These are phyloP conservation scores for Eupithecia abbreviata DNA, from an alignment of 2,888 invertebrate species.

Conservation along the genomic window DNA sequence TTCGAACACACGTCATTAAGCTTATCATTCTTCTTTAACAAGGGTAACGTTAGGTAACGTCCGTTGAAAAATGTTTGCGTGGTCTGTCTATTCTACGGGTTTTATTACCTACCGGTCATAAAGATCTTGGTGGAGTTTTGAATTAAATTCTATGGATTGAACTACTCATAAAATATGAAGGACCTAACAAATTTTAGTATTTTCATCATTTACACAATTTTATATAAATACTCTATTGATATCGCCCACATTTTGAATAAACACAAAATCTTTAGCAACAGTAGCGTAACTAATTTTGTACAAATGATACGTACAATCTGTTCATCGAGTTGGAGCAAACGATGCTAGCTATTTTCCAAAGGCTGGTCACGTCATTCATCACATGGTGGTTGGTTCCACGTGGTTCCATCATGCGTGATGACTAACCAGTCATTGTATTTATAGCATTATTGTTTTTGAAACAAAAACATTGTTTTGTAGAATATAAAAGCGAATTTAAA, in stretches of 20 bases:
- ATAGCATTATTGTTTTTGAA: neutral
- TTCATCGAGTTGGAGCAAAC: constrained; percentile 62
- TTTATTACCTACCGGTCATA: neutral
- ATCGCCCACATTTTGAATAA: constrained; percentile 9
- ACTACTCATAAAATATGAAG: neutral
- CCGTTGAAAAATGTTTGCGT: neutral
- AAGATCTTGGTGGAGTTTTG: neutral
- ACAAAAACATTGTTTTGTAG: neutral
- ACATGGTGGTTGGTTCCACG: constrained; percentile 49
- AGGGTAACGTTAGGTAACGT: neutral
- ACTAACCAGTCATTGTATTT: constrained; percentile 9
- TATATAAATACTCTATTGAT: neutral
- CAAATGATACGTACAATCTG: constrained; percentile 61
- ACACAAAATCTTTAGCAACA: constrained; percentile 47
- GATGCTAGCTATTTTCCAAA: constrained; percentile 69
- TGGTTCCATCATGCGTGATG: constrained; percentile 39
- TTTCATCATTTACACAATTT: neutral
- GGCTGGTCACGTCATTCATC: constrained; percentile 58
- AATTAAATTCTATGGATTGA: neutral
- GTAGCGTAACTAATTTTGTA: constrained; percentile 61
- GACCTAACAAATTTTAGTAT: neutral
- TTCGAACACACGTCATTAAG: neutral
- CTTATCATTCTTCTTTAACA: neutral
- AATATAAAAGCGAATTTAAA: neutral
- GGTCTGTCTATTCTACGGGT: neutral